Evolutionary conservation across 2,888 invertebrate genomes (phyloP), one percentile per base, ranked within the genome.

Genomic region (Cheilosia impressa): DNA sequence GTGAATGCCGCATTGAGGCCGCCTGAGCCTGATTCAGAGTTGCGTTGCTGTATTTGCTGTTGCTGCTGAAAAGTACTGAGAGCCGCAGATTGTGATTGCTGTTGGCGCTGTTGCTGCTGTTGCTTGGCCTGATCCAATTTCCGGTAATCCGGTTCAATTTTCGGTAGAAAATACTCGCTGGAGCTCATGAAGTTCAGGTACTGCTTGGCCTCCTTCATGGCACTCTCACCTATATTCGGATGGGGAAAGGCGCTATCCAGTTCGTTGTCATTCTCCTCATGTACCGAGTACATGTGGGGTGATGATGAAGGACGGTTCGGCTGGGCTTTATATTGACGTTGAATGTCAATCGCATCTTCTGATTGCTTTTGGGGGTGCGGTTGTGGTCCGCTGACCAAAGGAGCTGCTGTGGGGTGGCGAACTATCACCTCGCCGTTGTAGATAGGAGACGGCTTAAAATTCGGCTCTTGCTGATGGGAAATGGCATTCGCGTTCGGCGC

Each of bases 181-280:
- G 90, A 90, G 81, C 90, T 89, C 92, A 92, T 92, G 68, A 92
- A 92, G 47, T 90, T 89, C 43, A 92, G 87, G 87, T 91, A 92
- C 41, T 90, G 89, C 79, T 91, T 90, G 0, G 91, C 92, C 63
- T 91, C 90, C 19, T 89, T 89, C 7, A 89, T 88, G 27, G 87
- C 85, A 57, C 63, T 88, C 60, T 88, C 84, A 10, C 85, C 76
- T 9, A 65, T 57, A 52, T 75, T 76, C 13, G 57, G 22, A n/a
- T 78, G 71, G 7, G 62, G n/a, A 34, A 27, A 50, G 38, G 62
- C 38, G 38, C 57, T 80, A 87, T 47, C 65, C 13, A 31, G 19
- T 10, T 88, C 88, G 87, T 52, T 57, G 58, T 91, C 91, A 1
- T 88, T 82, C 4, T 92, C 91, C 53, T 91, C 92, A 62, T 91